phyloP scores from a whole-genome alignment of 2,888 invertebrate species.

The Strigamia transsilvanica region DNA sequence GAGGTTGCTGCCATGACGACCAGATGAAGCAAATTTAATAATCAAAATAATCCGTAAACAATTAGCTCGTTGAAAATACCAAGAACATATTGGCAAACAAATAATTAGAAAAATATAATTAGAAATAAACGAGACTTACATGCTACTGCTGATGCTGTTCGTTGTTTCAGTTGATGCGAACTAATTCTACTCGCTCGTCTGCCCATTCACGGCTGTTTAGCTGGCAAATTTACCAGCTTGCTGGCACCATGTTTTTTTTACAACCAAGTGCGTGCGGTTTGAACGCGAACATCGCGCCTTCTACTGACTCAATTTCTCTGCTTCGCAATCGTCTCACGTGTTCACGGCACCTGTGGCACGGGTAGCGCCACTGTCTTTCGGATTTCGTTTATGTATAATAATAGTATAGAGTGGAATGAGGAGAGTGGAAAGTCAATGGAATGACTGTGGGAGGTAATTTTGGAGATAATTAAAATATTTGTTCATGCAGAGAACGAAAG shows the following conservation, averaged over 20 bases:
- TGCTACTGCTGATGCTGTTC: neutral
- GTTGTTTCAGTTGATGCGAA: neutral
- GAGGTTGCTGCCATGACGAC: constrained; percentile 23
- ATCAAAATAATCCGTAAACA: neutral
- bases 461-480: no score
- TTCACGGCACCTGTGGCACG: constrained; percentile 37
- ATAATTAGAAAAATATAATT: neutral
- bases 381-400: neutral
- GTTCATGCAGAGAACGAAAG: no score
- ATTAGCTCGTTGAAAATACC: neutral
- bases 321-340: neutral
- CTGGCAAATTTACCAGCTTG: constrained; percentile 39
- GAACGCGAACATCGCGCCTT: constrained; percentile 19
- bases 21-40: constrained; percentile 3
- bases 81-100: neutral
- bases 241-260: neutral
- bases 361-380: constrained; percentile 26
- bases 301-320: constrained; percentile 7
- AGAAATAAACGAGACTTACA: neutral
- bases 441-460: no score
- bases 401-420: no score
- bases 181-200: neutral
- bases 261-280: neutral
- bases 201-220: constrained; percentile 14
- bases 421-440: no score